A percentile compares a stretch with the other conserved stretches of the same genome.
Evolutionary conservation across 1,140 invertebrate species (phyloP).

Genomic region (Euura lappo): DNA sequence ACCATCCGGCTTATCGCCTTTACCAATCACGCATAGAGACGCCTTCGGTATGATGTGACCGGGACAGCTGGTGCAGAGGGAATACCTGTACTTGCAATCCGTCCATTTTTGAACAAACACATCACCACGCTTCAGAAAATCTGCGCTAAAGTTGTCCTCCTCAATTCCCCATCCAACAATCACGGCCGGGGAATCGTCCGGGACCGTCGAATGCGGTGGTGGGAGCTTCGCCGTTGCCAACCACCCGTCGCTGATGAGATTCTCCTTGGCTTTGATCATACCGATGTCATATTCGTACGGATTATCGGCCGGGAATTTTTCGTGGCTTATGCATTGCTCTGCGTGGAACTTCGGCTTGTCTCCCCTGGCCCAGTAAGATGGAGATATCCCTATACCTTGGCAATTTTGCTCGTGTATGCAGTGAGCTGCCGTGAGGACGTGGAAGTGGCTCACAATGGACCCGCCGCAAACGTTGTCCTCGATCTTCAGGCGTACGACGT

Average conservation of each 20-base stretch:
- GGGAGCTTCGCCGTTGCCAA: neutral
- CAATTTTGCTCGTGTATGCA: neutral
- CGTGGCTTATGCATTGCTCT: neutral
- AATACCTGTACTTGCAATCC: neutral
- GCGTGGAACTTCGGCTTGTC: neutral
- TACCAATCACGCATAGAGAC: no score
- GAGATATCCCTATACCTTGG: neutral
- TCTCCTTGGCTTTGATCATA: neutral
- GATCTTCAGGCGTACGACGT: neutral
- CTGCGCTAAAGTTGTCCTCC: neutral
- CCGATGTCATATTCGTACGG: neutral
- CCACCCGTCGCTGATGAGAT: neutral
- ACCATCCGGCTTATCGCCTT: no score
- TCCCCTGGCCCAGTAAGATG: neutral
- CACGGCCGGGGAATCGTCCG: neutral
- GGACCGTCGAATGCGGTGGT: neutral
- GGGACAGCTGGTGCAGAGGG: no score
- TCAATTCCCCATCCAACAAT: neutral
- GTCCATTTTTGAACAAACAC: neutral
- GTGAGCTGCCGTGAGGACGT: neutral
- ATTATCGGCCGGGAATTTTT: neutral
- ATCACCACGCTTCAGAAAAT: neutral
- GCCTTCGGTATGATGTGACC: no score
- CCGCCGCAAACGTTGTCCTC: neutral
- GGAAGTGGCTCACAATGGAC: neutral